These are phyloP conservation scores for Holcopasites calliopsidis DNA, from an alignment of 1,140 invertebrate genomes.

Conservation along the genomic window DNA sequence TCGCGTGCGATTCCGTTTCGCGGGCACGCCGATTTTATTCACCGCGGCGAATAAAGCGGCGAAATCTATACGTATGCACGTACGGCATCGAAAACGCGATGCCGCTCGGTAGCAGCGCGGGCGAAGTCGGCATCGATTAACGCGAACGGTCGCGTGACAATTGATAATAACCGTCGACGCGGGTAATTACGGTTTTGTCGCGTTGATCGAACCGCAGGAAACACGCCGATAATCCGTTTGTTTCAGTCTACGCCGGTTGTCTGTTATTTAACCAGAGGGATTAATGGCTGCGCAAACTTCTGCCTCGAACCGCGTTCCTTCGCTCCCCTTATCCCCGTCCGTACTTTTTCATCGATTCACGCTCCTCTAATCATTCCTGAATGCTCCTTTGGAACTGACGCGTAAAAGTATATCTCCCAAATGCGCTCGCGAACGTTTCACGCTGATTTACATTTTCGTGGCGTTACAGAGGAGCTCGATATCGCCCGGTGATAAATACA, in stretches of 20 bases:
- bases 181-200: conserved; percentile 66
- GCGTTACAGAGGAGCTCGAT: conserved; percentile 85
- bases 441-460: conserved; percentile 45
- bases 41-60: not conserved
- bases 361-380: no score
- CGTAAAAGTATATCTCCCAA: not conserved
- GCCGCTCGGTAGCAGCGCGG: conserved; percentile 13
- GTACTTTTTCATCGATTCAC: not conserved
- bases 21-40: conserved; percentile 5
- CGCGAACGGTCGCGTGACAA: conserved; percentile 57
- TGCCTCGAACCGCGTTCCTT: not conserved
- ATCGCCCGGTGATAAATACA: conserved; percentile 78
- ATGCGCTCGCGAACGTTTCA: not conserved
- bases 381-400: no score
- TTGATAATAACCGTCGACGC: conserved; percentile 66
- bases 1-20: not conserved
- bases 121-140: conserved; percentile 64
- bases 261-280: conserved; percentile 56
- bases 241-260: conserved; percentile 55
- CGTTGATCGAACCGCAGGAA: conserved; percentile 59
- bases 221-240: conserved; percentile 59
- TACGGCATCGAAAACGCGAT: conserved; percentile 35
- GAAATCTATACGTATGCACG: no score
- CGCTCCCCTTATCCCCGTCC: conserved; percentile 7
- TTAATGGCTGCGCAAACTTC: conserved; percentile 36